A percentile compares a stretch with the other conserved stretches of the same genome.
phyloP scores from a whole-genome alignment of 1,140 invertebrate genomes.

The Cecropterus lyciades region DNA sequence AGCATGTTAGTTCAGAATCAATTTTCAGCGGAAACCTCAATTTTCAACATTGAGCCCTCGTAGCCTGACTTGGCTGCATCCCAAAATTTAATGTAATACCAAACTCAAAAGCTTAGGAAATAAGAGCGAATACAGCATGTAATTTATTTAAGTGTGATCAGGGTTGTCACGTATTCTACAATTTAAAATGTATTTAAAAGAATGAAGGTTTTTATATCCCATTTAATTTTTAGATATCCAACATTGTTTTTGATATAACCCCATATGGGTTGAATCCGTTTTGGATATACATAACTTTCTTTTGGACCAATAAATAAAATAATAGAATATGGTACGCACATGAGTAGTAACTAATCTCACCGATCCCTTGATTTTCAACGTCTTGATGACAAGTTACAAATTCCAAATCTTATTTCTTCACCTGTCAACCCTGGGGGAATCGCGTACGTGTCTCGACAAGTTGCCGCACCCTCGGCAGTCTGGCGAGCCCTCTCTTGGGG shows the following conservation, averaged over 20 bases:
- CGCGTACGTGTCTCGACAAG: constrained; percentile 31
- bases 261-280: no score
- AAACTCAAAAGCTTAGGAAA: constrained; percentile 22
- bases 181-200: no score
- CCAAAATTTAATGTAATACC: constrained; percentile 19
- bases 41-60: constrained; percentile 22
- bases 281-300: no score
- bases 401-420: constrained; percentile 16
- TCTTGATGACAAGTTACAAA: neutral
- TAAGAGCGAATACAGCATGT: constrained; percentile 26
- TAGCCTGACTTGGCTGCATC: constrained; percentile 23
- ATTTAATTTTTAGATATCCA: no score
- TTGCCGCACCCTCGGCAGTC: constrained; percentile 47
- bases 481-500: constrained; percentile 38
- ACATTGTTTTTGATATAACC: no score
- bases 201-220: no score
- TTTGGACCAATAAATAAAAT: no score
- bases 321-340: no score
- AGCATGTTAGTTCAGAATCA: constrained; percentile 22
- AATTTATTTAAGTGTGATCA: constrained; percentile 11
- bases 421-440: constrained; percentile 16
- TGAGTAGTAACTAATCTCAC: no score
- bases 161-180: constrained; percentile 8
- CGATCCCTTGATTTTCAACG: neutral
- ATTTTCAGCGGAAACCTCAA: constrained; percentile 33